These are phyloP conservation scores for Mus pahari DNA, from an alignment of 2,113 vertebrate genomes.

Conservation along the genomic window DNA sequence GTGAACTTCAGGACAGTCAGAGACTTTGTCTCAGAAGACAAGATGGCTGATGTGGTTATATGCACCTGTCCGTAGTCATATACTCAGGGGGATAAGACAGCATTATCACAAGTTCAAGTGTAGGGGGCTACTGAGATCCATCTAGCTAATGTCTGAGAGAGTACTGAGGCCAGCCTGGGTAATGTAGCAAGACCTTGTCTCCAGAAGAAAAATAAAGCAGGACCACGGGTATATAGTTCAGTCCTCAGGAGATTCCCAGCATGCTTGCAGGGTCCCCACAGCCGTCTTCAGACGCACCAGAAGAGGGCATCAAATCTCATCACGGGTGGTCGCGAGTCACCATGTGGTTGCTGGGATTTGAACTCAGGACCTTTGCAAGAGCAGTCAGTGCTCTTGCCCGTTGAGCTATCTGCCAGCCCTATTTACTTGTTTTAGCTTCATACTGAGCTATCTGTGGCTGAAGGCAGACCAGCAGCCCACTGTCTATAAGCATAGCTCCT, in stretches of 20 bases:
- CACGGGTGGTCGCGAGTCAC: too few relatives aligned
- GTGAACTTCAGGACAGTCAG: neutral
- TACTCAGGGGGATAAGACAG: neutral
- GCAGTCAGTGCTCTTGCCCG: too few relatives aligned
- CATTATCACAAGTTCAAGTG: neutral
- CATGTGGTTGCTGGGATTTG: too few relatives aligned
- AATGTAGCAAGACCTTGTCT: neutral
- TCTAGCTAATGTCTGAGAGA: too few relatives aligned
- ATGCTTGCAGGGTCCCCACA: neutral
- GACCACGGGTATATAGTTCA: neutral
- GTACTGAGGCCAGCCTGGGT: neutral
- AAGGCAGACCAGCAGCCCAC: neutral
- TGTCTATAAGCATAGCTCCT: neutral
- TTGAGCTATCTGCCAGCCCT: too few relatives aligned
- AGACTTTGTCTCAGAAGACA: neutral
- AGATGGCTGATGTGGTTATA: neutral
- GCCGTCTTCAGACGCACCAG: too few relatives aligned
- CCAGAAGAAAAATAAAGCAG: neutral
- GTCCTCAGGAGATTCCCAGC: neutral
- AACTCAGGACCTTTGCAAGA: too few relatives aligned
- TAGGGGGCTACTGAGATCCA: neutral
- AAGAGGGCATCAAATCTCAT: too few relatives aligned
- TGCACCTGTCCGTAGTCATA: neutral
- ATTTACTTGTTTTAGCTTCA: neutral
- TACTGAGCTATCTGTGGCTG: rapidly evolving